Conservation (phyloP, 2,797 vertebrate species). For the Heliangelus exortis region DNA sequence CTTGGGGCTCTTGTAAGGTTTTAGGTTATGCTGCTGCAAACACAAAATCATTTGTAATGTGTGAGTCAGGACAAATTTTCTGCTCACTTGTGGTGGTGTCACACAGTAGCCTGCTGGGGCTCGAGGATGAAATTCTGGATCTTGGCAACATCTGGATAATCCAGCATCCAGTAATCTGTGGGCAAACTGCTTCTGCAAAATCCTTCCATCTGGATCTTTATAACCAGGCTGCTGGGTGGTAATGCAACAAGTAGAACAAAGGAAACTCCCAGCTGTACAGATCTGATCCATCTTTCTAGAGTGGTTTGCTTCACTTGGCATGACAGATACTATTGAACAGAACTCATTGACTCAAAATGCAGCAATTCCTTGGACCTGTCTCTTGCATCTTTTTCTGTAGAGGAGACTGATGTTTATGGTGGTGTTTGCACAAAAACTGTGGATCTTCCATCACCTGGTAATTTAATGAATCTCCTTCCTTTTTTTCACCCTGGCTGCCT, state of each 20-base stretch:
- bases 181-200: neutral
- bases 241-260: neutral
- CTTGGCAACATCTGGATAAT: neutral
- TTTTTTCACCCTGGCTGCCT: neutral
- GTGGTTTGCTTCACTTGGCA: slow-evolving; percentile 6
- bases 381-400: neutral
- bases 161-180: neutral
- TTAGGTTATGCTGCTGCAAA: neutral
- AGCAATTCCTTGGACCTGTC: slow-evolving; percentile 29
- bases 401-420: neutral
- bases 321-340: slow-evolving; percentile 10
- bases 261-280: neutral
- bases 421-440: neutral
- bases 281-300: neutral
- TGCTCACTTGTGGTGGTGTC: neutral
- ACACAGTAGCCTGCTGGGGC: neutral
- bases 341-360: neutral
- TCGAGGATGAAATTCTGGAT: neutral
- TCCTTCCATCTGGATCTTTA: neutral
- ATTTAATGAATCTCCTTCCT: neutral
- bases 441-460: neutral
- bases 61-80: neutral
- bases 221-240: neutral
- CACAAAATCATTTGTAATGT: neutral
- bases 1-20: neutral